Conservation (phyloP, 2,797 vertebrate species). For the Phoebastria nigripes region DNA sequence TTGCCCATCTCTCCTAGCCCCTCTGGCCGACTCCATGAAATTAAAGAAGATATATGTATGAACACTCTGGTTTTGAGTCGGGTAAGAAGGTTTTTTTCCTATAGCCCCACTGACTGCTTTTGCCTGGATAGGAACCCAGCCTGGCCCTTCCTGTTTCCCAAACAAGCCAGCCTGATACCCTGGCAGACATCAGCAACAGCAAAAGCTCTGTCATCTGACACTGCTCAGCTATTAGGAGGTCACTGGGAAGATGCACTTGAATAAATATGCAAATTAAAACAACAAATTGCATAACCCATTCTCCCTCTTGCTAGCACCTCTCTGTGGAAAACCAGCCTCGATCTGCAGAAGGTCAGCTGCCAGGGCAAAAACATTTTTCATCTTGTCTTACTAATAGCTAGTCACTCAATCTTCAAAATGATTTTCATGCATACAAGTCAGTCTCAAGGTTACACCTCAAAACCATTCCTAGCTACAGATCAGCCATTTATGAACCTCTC, state of each 20-base stretch:
- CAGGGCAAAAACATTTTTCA: conserved; percentile 3
- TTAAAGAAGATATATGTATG: neutral
- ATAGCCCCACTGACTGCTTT: neutral
- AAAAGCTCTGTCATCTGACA: neutral
- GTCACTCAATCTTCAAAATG: neutral
- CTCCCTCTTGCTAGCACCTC: neutral
- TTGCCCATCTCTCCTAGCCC: neutral
- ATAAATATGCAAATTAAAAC: conserved; percentile 25
- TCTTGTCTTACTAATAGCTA: conserved; percentile 10
- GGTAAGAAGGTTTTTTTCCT: neutral
- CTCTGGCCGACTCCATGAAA: neutral
- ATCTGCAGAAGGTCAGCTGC: neutral
- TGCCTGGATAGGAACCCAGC: neutral
- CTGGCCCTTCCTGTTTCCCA: neutral
- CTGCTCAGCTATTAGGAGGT: neutral
- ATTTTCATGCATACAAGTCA: neutral
- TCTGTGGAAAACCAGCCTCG: neutral
- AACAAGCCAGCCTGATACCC: neutral
- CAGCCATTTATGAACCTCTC: neutral
- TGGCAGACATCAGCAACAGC: neutral
- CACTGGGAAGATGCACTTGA: neutral
- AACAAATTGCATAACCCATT: conserved; percentile 22
- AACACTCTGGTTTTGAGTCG: neutral
- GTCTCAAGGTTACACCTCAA: neutral
- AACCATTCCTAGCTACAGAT: neutral